phyloP scores from a whole-genome alignment of 1,140 invertebrate genomes.

The Drosophila simulans region DNA sequence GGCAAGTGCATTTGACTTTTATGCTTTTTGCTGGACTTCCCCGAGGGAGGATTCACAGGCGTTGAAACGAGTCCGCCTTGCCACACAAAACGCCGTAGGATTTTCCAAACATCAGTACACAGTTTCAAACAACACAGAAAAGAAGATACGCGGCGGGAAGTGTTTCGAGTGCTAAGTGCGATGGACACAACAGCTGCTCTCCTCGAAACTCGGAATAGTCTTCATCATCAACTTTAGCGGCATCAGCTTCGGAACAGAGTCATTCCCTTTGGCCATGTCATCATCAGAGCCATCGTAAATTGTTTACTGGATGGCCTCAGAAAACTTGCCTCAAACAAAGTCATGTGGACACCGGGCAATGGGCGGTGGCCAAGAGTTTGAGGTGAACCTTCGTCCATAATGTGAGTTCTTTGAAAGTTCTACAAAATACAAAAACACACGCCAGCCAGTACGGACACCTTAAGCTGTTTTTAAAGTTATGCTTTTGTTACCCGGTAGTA shows the following conservation, averaged over 20 bases:
- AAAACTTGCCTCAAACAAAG: constrained; percentile 80
- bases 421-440: constrained; percentile 59
- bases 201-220: constrained; percentile 9
- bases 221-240: constrained; percentile 42
- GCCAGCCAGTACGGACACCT: constrained; percentile 26
- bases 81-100: constrained; percentile 75
- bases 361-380: constrained; percentile 51
- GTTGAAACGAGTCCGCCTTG: constrained; percentile 80
- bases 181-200: constrained; percentile 52
- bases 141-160: constrained; percentile 45
- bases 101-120: constrained; percentile 61
- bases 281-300: constrained; percentile 80
- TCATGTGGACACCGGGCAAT: constrained; percentile 71
- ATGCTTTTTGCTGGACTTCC: constrained; percentile 61
- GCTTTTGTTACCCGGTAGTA: too few species aligned
- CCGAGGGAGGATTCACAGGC: constrained; percentile 55
- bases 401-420: constrained; percentile 79
- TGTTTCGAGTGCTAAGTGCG: constrained; percentile 64
- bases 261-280: constrained; percentile 65
- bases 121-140: constrained; percentile 64
- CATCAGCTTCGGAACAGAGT: constrained; percentile 30
- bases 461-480: constrained; percentile 4
- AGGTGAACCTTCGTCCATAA: constrained; percentile 43
- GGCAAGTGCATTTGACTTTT: constrained; percentile 81
- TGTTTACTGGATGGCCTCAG: constrained; percentile 77